phyloP scores from a whole-genome alignment of 2,888 invertebrate genomes.

The Psylliodes chrysocephalus region DNA sequence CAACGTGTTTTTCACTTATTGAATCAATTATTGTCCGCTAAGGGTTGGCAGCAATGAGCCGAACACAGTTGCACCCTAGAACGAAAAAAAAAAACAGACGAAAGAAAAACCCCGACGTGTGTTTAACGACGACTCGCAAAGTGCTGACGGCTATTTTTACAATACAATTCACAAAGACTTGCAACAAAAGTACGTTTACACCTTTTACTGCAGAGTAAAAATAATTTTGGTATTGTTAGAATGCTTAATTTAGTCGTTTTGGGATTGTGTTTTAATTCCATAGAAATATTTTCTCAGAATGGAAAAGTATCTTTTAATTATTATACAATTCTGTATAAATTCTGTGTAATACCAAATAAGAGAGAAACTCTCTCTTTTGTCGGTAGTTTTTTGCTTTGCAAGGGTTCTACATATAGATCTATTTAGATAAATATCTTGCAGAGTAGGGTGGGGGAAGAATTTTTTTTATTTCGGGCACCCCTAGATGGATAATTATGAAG shows the following conservation, averaged over 20 bases:
- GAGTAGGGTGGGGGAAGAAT: no score
- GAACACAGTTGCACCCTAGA: conserved; percentile 47
- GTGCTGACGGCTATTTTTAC: conserved; percentile 57
- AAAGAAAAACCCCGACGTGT: conserved; percentile 53
- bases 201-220: conserved; percentile 12
- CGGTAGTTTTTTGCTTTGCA: no score
- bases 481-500: no score
- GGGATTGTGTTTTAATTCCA: neutral
- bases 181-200: conserved; percentile 27
- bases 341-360: no score
- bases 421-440: no score
- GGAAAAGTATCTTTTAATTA: no score
- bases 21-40: conserved; percentile 64
- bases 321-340: no score
- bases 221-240: conserved; percentile 19
- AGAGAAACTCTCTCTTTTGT: no score
- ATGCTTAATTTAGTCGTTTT: conserved; percentile 10
- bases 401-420: no score
- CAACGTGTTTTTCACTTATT: conserved; percentile 64
- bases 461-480: no score
- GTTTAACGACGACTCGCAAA: conserved; percentile 51
- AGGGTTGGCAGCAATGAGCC: conserved; percentile 62
- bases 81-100: conserved; percentile 46
- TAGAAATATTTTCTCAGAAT: neutral
- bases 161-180: conserved; percentile 34